Evolutionary conservation across 2,888 invertebrate species (phyloP), one percentile per base, ranked within the genome.

Genomic region (Pyrochroa serraticornis): DNA sequence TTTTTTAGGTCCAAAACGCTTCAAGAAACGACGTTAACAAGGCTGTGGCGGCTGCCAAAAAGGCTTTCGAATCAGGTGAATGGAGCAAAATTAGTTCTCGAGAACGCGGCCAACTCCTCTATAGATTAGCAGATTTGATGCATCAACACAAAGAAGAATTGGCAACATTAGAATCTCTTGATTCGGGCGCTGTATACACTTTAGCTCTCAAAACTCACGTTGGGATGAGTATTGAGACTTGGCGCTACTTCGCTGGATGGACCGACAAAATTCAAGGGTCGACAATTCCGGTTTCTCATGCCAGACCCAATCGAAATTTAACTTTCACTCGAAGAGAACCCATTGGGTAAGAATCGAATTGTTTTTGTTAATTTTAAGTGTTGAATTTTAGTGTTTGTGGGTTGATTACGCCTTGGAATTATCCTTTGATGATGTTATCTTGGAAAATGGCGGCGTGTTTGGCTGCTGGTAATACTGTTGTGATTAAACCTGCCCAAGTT

Each of bases 381-480:
- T n/a, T n/a, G n/a, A 58, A 50, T 64, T 78, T 49, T 69, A 88
- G 95, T 0, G 97, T 97, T 2, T 95, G 94, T 71, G 97, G 91
- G 0, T 81, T 97, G 9, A 87, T 97, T 9, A 96, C 96, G 0
- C 97, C 97, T 0, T 98, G 97, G 97, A 97, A 97, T 79, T 98
- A 97, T 77, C 97, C 97, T 0, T 81, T 98, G 7, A 97, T 98
- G 97, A 98, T 97, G 97, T 80, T 97, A 7, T 93, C 95, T 0
- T 97, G 97, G 97, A 97, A 97, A 79, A 95, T 97, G 95, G 96
- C 97, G 0, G 95, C 97, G 2, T 97, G 97, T 74, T 82, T 97
- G 42, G 96, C 97, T 0, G 96, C 97, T 6, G 97, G 97, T 33
- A 97, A 97, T 76, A 96, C 97, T 0, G 95, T 97, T 0, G 89